Evolutionary conservation across 2,113 vertebrate species (phyloP).

Genomic region (Muntiacus reevesi): DNA sequence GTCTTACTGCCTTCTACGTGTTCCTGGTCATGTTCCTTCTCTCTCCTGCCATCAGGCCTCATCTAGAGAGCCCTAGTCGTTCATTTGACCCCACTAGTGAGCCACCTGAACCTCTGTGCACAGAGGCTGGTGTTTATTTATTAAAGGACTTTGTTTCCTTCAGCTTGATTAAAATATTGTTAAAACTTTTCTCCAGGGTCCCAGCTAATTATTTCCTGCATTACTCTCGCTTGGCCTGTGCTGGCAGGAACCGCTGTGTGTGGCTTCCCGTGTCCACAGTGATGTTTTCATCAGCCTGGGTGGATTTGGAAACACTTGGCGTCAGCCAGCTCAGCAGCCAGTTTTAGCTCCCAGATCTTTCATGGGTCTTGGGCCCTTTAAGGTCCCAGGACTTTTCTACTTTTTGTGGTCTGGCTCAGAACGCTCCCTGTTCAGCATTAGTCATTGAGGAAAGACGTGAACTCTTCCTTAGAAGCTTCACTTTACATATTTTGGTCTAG

Average conservation of each 20-base stretch:
- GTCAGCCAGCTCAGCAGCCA: background rate
- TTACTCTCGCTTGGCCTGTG: background rate
- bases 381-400: background rate
- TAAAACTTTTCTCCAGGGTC: background rate
- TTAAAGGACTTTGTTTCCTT: background rate
- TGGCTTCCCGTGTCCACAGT: background rate
- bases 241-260: background rate
- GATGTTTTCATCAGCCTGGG: background rate
- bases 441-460: background rate
- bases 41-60: fast-evolving
- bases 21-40: background rate
- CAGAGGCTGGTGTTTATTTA: background rate
- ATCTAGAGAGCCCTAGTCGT: background rate
- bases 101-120: background rate
- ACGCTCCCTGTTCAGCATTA: background rate
- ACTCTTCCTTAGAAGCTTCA: background rate
- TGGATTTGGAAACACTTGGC: background rate
- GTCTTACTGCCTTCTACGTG: background rate
- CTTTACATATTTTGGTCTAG: background rate
- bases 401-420: background rate
- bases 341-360: background rate
- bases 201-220: background rate
- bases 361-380: background rate
- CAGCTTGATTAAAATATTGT: background rate
- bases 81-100: no score